Base-by-base conservation (phyloP, 2,113 vertebrate species). In the Neoarius graeffei region DNA sequence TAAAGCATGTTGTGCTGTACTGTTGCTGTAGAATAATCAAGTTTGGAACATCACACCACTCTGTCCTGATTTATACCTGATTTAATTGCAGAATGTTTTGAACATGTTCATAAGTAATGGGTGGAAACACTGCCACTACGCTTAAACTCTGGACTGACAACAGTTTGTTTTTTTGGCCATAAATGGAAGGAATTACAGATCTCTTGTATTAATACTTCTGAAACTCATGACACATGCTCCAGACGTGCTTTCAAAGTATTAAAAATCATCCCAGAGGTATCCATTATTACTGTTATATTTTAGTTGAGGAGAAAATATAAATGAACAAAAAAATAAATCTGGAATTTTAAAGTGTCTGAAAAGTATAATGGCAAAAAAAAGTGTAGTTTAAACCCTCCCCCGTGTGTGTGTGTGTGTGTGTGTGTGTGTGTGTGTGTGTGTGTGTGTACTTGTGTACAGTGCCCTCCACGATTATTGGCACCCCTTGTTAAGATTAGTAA, bases 121-220 rank as follows among this genome's bases (percentile, higher is more conserved):
- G 57, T 54, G 48, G 74, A 54, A 77, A 54, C 4, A 5, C 10
- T 77, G 4, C 50, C 8, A 54, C 50, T 17, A n/a, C 25, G 6
- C 74, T n/a, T n/a, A 7, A 66, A 27, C n/a, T 67, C 66, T 52
- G 9, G 48, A 52, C 23, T 11, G 60, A 23, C 80, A 4, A 23
- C 57, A 10, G n/a, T 79, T 42, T 42, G 42, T 42, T 42, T 42
- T 42, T 79, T 79, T 79, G 62, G 19, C 48, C 9, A 62, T 83
- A n/a, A 50, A 66, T 35, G 81, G 23, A 62, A 42, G 9, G 60
- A 66, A 83, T 83, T 52, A n/a, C 14, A 83, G 11, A n/a, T 54
- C 83, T 69, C 14, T 84, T 84, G 48, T 69, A 15, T 84, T 30
- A 27, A 56, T 69, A 84, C 14, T 71, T 14, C 64, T 84, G 64